phyloP scores from a whole-genome alignment of 2,113 vertebrate genomes.

The Tenebrosternarchus preto region DNA sequence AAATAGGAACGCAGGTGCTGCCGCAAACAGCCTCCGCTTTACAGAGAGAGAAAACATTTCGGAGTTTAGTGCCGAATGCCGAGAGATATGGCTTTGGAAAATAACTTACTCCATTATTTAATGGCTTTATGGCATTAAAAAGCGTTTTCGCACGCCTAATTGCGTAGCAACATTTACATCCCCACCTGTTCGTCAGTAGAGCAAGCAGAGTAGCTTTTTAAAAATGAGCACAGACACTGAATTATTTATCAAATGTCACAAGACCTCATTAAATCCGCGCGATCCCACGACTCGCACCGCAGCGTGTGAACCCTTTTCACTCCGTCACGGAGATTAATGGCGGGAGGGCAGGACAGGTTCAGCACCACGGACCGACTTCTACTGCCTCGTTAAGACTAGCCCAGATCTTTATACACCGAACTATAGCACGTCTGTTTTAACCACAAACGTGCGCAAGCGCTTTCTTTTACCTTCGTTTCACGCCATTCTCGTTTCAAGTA shows the following conservation, averaged over 20 bases:
- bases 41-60: conserved; percentile 27
- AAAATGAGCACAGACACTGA: conserved; percentile 62
- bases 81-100: conserved; percentile 16
- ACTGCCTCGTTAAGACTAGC: conserved; percentile 34
- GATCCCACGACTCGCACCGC: conserved; percentile 36
- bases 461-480: conserved; percentile 6
- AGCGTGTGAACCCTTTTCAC: conserved; percentile 24
- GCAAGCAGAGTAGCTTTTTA: conserved; percentile 60
- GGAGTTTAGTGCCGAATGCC: conserved; percentile 28
- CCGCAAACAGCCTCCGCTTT: conserved; percentile 4
- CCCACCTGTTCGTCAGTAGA: conserved; percentile 57
- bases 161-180: conserved; percentile 55
- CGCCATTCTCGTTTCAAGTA: neutral
- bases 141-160: conserved; percentile 55
- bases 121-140: conserved; percentile 55
- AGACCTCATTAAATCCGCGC: conserved; percentile 59
- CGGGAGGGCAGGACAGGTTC: conserved; percentile 34
- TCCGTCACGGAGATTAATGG: conserved; percentile 43
- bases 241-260: conserved; percentile 72
- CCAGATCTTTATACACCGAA: neutral
- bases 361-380: conserved; percentile 30
- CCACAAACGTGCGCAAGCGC: neutral
- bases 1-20: conserved; percentile 52
- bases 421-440: neutral
- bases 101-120: conserved; percentile 66